Evolutionary conservation across 2,113 vertebrate species (phyloP).

Genomic region (Hippocampus abdominalis): DNA sequence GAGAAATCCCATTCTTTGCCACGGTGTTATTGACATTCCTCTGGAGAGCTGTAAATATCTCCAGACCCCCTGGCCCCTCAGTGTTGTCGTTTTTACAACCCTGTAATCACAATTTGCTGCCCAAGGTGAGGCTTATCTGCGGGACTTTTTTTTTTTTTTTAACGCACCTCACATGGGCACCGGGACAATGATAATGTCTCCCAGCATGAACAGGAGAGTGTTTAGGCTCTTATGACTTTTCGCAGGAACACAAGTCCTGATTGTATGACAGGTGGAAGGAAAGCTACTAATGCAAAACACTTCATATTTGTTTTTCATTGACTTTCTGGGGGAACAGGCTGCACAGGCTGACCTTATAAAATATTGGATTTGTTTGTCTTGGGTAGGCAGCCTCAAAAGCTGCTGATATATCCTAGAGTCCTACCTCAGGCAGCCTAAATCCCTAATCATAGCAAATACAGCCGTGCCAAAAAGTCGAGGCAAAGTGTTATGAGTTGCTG

Average conservation of each 20-base stretch:
- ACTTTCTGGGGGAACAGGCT: neutral
- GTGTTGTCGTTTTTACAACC: conserved; percentile 23
- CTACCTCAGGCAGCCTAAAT: conserved; percentile 14
- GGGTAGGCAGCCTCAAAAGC: conserved; percentile 12
- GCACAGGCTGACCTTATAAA: neutral
- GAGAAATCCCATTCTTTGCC: conserved; percentile 15
- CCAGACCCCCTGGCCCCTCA: neutral
- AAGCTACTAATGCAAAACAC: neutral
- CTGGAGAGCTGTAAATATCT: conserved; percentile 14
- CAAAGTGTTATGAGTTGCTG: neutral
- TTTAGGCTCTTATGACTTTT: neutral
- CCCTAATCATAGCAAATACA: conserved; percentile 20
- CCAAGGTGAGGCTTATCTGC: conserved; percentile 40
- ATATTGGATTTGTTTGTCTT: neutral
- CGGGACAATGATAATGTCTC: conserved; percentile 25
- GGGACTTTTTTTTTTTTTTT: conserved; percentile 35
- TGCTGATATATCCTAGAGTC: conserved; percentile 23
- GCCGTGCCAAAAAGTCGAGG: neutral
- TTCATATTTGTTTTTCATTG: neutral
- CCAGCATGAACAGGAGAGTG: neutral
- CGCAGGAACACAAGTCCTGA: neutral
- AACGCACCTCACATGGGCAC: conserved; percentile 50
- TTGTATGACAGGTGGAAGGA: neutral
- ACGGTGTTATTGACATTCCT: conserved; percentile 12
- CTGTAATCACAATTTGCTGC: conserved; percentile 24